Conservation (phyloP, 1,140 invertebrate genomes). For the Drosophila subpulchrella region DNA sequence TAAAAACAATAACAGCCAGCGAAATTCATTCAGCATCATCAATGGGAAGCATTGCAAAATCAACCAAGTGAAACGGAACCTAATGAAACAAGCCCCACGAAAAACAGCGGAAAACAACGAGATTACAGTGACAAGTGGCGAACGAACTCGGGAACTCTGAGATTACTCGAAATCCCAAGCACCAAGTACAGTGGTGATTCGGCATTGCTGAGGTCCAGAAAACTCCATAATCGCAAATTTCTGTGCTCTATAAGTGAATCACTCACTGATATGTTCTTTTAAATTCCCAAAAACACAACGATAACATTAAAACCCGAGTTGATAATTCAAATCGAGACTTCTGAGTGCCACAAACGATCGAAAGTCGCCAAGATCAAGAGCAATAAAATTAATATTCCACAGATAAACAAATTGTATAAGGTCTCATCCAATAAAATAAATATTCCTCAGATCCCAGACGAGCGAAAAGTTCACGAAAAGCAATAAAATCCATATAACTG, state of each 20-base stretch:
- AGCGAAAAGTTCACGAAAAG: not conserved
- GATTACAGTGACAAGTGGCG: conserved; percentile 37
- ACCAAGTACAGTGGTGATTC: conserved; percentile 2
- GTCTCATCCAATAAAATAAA: not conserved
- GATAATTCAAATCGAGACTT: not conserved
- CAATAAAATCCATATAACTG: conserved; percentile 1
- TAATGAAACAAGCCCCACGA: conserved; percentile 35
- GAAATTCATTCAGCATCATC: conserved; percentile 31
- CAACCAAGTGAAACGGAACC: conserved; percentile 56
- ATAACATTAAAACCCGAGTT: not conserved
- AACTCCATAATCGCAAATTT: not conserved
- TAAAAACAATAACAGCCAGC: conserved; percentile 38
- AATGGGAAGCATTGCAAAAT: conserved; percentile 50
- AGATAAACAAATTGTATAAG: not conserved
- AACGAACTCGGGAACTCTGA: conserved; percentile 9
- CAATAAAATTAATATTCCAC: conserved; percentile 17
- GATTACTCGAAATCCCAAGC: not conserved
- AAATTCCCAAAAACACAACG: not conserved
- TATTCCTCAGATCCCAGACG: not conserved
- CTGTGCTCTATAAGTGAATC: not conserved
- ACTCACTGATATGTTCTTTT: not conserved
- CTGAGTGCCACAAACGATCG: too few relatives aligned
- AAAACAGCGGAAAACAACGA: conserved; percentile 24
- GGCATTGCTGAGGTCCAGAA: not conserved
- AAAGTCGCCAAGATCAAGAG: conserved; percentile 14